phyloP scores from a whole-genome alignment of 2,797 vertebrate genomes.

The Limosa lapponica region DNA sequence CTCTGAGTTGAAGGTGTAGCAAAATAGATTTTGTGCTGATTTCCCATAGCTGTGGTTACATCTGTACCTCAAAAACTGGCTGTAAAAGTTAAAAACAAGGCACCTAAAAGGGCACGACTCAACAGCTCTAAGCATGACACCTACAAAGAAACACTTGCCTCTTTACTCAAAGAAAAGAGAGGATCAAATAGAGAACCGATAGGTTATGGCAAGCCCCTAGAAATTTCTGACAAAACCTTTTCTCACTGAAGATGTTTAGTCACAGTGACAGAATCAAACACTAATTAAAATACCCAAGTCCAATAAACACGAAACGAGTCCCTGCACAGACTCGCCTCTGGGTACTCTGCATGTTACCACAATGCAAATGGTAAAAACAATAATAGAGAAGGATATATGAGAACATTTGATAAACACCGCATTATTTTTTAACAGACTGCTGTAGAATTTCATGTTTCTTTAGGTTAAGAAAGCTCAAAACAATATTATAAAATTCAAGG shows the following conservation, averaged over 20 bases:
- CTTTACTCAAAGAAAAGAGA: not conserved
- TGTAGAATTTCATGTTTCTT: not conserved
- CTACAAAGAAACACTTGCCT: not conserved
- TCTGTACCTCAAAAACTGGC: not conserved
- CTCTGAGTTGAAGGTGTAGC: not conserved
- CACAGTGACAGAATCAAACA: not conserved
- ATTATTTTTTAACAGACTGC: not conserved
- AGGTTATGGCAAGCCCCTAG: not conserved
- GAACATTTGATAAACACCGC: not conserved
- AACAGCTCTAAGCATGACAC: not conserved
- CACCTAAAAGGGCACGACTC: not conserved
- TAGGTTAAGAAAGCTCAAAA: not conserved
- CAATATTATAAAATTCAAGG: not conserved
- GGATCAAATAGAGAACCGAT: not conserved
- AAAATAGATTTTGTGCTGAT: not conserved
- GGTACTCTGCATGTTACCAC: not conserved
- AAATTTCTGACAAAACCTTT: not conserved
- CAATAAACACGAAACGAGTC: not conserved
- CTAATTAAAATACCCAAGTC: not conserved
- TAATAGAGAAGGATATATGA: not conserved
- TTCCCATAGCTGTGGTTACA: not conserved
- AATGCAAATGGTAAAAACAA: slow-evolving; percentile 10
- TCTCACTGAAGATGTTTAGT: not conserved
- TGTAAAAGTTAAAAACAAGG: not conserved
- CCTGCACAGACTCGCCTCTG: not conserved